Evolutionary conservation across 2,113 vertebrate species (phyloP).

Genomic region (Urocynchramus pylzowi): DNA sequence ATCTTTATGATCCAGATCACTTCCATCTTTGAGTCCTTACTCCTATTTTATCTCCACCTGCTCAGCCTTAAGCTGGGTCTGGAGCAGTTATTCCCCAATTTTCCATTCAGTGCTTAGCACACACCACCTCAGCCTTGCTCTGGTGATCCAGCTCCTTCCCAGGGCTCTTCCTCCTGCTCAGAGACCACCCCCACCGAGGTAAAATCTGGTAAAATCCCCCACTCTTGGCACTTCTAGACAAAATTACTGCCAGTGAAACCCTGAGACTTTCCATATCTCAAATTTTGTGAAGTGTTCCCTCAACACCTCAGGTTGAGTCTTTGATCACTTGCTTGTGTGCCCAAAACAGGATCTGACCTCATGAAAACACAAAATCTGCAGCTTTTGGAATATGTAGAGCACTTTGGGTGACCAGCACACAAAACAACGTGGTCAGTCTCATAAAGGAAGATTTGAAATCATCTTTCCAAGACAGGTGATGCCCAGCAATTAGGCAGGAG

Average conservation of each 20-base stretch:
- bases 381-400: rapidly evolving
- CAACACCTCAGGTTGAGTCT: rapidly evolving
- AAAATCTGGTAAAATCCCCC: neutral
- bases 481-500: neutral
- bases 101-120: neutral
- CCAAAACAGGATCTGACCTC: neutral
- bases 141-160: neutral
- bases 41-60: neutral
- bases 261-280: neutral
- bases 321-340: neutral
- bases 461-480: neutral
- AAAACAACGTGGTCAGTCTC: rapidly evolving
- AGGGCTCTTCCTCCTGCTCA: neutral
- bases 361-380: neutral
- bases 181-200: neutral
- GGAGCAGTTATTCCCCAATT: neutral
- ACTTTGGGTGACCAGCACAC: neutral
- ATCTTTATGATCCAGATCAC: neutral
- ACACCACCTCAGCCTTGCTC: rapidly evolving
- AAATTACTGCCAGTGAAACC: neutral
- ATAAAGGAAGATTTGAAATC: neutral
- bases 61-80: neutral
- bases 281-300: neutral
- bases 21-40: neutral
- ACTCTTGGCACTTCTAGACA: neutral